phyloP scores from a whole-genome alignment of 2,113 vertebrate species.

The Micronycteris hirsuta region DNA sequence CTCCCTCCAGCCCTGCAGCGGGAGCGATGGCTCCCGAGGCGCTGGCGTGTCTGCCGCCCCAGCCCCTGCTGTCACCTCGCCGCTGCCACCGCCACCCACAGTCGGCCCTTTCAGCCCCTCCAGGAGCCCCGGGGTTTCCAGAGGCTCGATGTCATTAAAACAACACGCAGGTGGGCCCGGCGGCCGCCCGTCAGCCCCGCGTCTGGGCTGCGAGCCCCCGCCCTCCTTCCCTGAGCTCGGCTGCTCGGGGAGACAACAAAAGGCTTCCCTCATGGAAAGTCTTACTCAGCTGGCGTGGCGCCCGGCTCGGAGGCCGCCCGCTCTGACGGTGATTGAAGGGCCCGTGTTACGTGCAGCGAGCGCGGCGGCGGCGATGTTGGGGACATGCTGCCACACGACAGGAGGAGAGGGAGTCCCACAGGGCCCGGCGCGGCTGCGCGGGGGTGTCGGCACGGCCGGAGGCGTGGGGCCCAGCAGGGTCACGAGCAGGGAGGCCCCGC shows the following conservation, averaged over 20 bases:
- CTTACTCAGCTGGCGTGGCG: slow-evolving; percentile 88
- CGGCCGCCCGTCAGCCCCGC: slow-evolving; percentile 70
- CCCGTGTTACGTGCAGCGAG: slow-evolving; percentile 83
- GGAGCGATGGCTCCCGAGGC: fast-evolving
- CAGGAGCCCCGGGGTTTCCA: slow-evolving; percentile 69
- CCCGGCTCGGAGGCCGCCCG: slow-evolving; percentile 84
- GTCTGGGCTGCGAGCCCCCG: slow-evolving; percentile 60
- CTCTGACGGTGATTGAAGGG: slow-evolving; percentile 90
- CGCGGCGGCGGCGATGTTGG: slow-evolving; percentile 84
- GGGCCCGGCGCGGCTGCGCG: slow-evolving; percentile 26
- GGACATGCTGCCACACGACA: slow-evolving; percentile 69
- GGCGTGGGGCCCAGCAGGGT: slow-evolving; percentile 62
- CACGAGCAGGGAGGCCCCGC: not conserved
- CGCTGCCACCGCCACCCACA: slow-evolving; percentile 72
- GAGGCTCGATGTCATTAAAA: slow-evolving; percentile 80
- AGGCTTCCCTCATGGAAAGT: slow-evolving; percentile 94
- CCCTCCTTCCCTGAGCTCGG: slow-evolving; percentile 56
- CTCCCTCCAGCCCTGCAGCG: fast-evolving
- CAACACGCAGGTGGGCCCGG: slow-evolving; percentile 78
- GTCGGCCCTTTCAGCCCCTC: slow-evolving; percentile 72
- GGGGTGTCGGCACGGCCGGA: slow-evolving; percentile 38
- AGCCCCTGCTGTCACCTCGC: not conserved
- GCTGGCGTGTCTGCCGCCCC: not conserved
- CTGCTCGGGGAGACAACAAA: slow-evolving; percentile 80
- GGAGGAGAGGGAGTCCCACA: slow-evolving; percentile 37